phyloP scores from a whole-genome alignment of 2,888 invertebrate species.

The Stictocephala bisonia region DNA sequence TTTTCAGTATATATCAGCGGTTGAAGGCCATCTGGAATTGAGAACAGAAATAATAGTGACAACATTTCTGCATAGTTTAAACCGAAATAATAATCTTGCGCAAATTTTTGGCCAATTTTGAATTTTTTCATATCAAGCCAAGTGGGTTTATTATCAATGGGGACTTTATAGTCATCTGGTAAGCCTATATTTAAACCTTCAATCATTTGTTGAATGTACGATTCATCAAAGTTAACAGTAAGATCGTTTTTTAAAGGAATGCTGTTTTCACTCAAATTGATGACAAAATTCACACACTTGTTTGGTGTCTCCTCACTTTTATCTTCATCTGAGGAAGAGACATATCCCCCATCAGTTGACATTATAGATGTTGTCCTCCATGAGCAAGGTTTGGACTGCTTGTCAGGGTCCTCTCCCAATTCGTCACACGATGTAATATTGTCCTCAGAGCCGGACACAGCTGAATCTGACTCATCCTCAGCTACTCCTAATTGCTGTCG shows the following conservation, averaged over 20 bases:
- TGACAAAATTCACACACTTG: constrained; percentile 19
- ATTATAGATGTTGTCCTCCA: neutral
- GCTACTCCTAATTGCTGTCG: constrained; percentile 6
- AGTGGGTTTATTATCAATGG: constrained; percentile 61
- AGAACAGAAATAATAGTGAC: constrained; percentile 64
- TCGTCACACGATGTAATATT: constrained; percentile 11
- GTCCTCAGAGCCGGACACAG: neutral
- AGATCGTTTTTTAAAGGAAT: too few relatives aligned
- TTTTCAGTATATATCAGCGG: constrained; percentile 66
- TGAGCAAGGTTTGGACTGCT: neutral
- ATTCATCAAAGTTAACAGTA: too few relatives aligned
- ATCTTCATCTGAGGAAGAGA: constrained; percentile 10
- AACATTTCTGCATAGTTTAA: constrained; percentile 63
- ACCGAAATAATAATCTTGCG: constrained; percentile 63
- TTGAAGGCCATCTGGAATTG: constrained; percentile 64
- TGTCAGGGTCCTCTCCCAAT: constrained; percentile 4
- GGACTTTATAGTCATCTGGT: constrained; percentile 29
- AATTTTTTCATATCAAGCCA: constrained; percentile 66
- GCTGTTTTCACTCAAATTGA: neutral
- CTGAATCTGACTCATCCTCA: constrained; percentile 1
- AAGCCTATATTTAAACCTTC: constrained; percentile 16
- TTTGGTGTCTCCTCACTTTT: neutral
- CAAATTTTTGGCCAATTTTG: constrained; percentile 66
- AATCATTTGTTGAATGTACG: constrained; percentile 1
- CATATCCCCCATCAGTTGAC: constrained; percentile 28